Percentiles rank a stretch among this genome's conserved stretches.
These are phyloP conservation scores for Cebus imitator DNA, from an alignment of 2,113 vertebrate species.

Conservation along the genomic window DNA sequence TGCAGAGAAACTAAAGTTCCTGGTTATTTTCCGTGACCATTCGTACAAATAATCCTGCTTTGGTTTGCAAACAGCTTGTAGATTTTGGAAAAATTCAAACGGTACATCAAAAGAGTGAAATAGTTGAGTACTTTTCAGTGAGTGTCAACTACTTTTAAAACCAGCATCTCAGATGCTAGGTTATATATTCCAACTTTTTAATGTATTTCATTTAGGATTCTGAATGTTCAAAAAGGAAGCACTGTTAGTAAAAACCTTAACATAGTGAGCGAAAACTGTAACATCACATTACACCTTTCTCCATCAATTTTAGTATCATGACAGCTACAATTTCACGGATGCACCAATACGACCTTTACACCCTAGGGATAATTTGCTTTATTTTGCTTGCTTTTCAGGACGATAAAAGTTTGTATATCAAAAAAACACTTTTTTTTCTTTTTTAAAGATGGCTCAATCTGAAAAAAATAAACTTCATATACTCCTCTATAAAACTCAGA, in stretches of 20 bases:
- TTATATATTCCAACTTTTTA: neutral
- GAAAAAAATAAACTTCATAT: neutral
- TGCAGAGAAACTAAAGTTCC: conserved; percentile 33
- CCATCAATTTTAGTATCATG: neutral
- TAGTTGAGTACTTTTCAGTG: neutral
- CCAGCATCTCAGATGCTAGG: neutral
- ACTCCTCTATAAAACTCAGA: neutral
- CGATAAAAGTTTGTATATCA: neutral
- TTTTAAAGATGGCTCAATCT: neutral
- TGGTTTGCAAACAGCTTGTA: neutral
- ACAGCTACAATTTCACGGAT: neutral
- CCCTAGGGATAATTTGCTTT: neutral
- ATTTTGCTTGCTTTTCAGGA: conserved; percentile 1
- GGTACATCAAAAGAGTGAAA: neutral
- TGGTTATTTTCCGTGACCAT: neutral
- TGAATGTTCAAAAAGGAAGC: neutral
- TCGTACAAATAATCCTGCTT: neutral
- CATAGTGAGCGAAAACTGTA: neutral
- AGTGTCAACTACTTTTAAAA: neutral
- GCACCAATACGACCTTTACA: neutral
- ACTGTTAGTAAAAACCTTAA: neutral
- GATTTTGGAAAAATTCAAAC: neutral
- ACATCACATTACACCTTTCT: neutral
- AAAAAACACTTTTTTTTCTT: neutral
- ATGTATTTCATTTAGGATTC: neutral